Conservation (phyloP, 2,113 vertebrate species). For the Callionymus lyra region DNA sequence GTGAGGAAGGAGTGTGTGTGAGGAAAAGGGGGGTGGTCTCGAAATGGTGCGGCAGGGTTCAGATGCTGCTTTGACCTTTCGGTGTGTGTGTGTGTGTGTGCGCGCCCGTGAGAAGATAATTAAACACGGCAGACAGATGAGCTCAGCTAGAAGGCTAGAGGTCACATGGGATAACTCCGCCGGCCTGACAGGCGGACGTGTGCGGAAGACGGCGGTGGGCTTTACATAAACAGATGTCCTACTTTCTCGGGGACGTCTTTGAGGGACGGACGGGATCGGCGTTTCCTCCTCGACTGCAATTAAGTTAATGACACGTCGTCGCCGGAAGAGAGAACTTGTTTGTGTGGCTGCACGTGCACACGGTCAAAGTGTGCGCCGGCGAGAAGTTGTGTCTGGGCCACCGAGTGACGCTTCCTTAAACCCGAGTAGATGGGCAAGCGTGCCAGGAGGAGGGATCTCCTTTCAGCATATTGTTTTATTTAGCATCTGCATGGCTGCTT, state of each 20-base stretch:
- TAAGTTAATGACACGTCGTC: constrained; percentile 47
- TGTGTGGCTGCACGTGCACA: background rate
- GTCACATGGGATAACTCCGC: constrained; percentile 32
- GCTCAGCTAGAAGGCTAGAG: constrained; percentile 25
- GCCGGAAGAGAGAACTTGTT: background rate
- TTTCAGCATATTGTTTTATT: constrained; percentile 61
- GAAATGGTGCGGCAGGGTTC: constrained; percentile 28
- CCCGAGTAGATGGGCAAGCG: constrained; percentile 26
- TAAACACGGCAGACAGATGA: constrained; percentile 58
- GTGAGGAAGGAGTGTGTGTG: background rate
- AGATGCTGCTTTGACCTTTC: constrained; percentile 37
- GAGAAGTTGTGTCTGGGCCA: constrained; percentile 16
- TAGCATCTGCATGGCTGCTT: constrained; percentile 33
- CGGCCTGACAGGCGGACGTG: background rate
- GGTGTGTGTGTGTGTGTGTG: constrained; percentile 10
- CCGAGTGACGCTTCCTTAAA: constrained; percentile 36
- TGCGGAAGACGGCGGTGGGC: constrained; percentile 4
- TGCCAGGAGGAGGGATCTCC: constrained; percentile 36
- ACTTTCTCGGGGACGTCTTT: constrained; percentile 27
- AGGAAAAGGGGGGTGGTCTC: background rate
- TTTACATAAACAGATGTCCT: constrained; percentile 43
- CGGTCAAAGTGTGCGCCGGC: too few relatives aligned
- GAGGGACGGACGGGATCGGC: constrained; percentile 27
- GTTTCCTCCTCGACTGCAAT: constrained; percentile 49
- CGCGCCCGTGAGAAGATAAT: constrained; percentile 38